These are phyloP conservation scores for Drosophila virilis DNA, from an alignment of 1,140 invertebrate genomes.

Conservation along the genomic window DNA sequence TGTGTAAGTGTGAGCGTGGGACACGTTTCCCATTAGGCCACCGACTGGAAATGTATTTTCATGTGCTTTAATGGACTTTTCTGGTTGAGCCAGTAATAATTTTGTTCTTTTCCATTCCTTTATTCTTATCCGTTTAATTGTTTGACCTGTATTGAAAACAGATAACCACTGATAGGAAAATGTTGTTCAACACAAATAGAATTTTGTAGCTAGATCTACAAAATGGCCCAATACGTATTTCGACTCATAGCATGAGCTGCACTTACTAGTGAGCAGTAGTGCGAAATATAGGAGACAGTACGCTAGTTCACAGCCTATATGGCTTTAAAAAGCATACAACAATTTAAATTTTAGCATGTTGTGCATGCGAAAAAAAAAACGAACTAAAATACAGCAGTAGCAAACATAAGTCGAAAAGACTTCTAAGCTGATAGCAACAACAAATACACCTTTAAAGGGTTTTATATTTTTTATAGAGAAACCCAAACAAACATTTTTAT, in stretches of 20 bases:
- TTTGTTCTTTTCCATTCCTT: constrained; percentile 14
- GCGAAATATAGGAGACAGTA: not conserved
- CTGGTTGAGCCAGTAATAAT: constrained; percentile 58
- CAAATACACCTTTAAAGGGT: not conserved
- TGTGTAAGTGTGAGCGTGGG: constrained; percentile 15
- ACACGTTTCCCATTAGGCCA: constrained; percentile 62
- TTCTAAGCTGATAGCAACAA: not conserved
- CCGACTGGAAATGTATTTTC: constrained; percentile 66
- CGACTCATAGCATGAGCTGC: not conserved
- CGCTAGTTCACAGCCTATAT: no score
- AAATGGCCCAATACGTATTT: not conserved
- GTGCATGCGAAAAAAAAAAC: not conserved
- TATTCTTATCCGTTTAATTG: constrained; percentile 37
- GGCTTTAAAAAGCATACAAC: no score
- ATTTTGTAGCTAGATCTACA: not conserved
- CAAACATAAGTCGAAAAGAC: not conserved
- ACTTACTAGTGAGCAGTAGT: not conserved
- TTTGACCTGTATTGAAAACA: constrained; percentile 34
- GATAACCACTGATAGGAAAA: constrained; percentile 17
- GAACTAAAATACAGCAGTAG: not conserved
- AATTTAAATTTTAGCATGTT: no score
- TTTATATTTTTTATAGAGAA: not conserved
- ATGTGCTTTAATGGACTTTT: constrained; percentile 77
- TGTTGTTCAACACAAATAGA: not conserved
- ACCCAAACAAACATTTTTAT: constrained; percentile 2